Conservation (phyloP, 2,888 invertebrate genomes). For the Apamea sordens region DNA sequence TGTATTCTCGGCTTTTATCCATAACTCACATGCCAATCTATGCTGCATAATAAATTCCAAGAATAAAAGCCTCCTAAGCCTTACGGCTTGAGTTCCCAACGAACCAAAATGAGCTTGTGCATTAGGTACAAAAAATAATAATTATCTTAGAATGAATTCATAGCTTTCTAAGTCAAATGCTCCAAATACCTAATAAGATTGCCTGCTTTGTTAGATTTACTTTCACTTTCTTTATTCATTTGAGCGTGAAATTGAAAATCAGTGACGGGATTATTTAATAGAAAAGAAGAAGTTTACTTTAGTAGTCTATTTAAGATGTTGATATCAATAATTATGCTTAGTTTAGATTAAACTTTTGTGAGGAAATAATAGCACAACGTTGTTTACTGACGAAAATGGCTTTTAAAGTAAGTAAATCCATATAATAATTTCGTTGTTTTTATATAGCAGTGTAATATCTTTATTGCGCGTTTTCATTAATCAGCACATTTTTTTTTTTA, state of each 20-base stretch:
- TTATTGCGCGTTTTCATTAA: not conserved
- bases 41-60: not conserved
- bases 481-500: not conserved
- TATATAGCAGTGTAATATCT: not conserved
- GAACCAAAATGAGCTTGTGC: not conserved
- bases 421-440: not conserved
- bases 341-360: constrained; percentile 67
- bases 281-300: constrained; percentile 69
- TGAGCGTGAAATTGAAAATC: constrained; percentile 84
- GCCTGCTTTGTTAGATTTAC: constrained; percentile 70
- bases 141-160: constrained; percentile 17
- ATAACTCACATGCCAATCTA: not conserved
- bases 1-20: not conserved
- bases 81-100: too few relatives aligned
- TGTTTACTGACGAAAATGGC: constrained; percentile 60
- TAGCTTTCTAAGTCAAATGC: constrained; percentile 33
- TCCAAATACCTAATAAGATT: constrained; percentile 50
- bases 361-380: constrained; percentile 53
- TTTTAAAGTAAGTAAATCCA: constrained; percentile 72
- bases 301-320: constrained; percentile 78
- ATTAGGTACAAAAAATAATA: not conserved
- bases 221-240: constrained; percentile 83
- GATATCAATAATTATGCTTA: constrained; percentile 68
- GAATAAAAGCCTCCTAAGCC: too few relatives aligned
- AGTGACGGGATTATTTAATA: constrained; percentile 71